Conservation (phyloP, 2,888 invertebrate species). For the Pachycephus smyrnensis region DNA sequence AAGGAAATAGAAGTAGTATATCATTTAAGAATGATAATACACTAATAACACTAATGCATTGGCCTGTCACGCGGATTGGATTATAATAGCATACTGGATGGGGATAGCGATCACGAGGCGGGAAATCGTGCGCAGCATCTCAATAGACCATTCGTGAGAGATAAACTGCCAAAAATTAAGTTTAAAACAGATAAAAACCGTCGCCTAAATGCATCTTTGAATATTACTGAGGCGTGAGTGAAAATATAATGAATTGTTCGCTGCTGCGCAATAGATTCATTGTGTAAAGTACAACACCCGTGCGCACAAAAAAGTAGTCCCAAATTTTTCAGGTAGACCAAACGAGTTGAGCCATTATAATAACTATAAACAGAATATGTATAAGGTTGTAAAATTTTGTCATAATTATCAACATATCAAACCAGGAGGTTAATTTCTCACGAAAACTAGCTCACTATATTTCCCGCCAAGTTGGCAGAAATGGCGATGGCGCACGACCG, state of each 20-base stretch:
- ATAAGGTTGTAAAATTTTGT: background rate
- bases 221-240: background rate
- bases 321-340: background rate
- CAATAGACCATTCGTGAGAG: background rate
- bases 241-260: background rate
- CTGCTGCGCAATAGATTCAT: background rate
- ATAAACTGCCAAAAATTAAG: background rate
- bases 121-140: background rate
- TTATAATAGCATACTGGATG: background rate
- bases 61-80: background rate
- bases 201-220: background rate
- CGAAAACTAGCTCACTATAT: conserved; percentile 4
- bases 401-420: background rate
- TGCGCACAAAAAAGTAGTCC: background rate
- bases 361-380: background rate
- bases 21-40: background rate
- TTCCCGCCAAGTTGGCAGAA: conserved; percentile 40
- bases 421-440: background rate
- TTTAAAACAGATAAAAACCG: background rate
- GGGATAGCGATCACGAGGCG: background rate
- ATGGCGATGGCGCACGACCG: conserved; percentile 47
- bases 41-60: background rate
- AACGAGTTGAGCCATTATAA: background rate
- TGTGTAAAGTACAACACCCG: background rate
- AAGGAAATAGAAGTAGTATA: background rate